Evolutionary conservation across 2,888 invertebrate species (phyloP), one percentile per base, ranked within the genome.

Genomic region (Enoplolaimus lenunculus): DNA sequence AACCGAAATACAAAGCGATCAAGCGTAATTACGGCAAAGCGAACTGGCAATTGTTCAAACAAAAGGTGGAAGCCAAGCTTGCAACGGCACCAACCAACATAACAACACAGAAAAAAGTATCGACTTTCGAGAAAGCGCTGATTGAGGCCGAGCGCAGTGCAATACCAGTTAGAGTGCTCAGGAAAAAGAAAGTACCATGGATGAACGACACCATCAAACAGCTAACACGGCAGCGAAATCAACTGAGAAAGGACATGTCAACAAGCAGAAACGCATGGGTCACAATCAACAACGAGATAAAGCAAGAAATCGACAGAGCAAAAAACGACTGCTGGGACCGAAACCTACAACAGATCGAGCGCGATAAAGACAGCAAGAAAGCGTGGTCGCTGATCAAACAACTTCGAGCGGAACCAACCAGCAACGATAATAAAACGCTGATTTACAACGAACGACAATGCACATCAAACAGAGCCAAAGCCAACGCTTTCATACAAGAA

Each of bases 391-490:
- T n/a, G n/a, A n/a, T n/a, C n/a, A n/a, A n/a, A n/a, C n/a, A n/a
- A n/a, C n/a, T n/a, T n/a, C n/a, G n/a, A n/a, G n/a, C n/a, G n/a
- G n/a, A n/a, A n/a, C n/a, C n/a, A n/a, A n/a, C n/a, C n/a, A n/a
- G n/a, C n/a, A n/a, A n/a, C n/a, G n/a, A n/a, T n/a, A n/a, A n/a
- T n/a, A n/a, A n/a, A n/a, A n/a, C n/a, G n/a, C n/a, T n/a, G n/a
- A n/a, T n/a, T n/a, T n/a, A n/a, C 64, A 62, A 30, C 30, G 64
- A 33, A 26, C 28, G 31, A 33, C 28, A 62, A n/a, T 62, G 28
- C 64, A 30, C 31, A 16, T 30, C 64, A 29, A 62, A 62, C 26
- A 29, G 64, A 62, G 64, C 64, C 26, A 62, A 62, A n/a, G 64
- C 64, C 26, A 62, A 62, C n/a, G 28, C 30, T 26, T 62, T 62